These are phyloP conservation scores for Ceratotherium simum DNA, from an alignment of 2,113 vertebrate genomes.

Conservation along the genomic window DNA sequence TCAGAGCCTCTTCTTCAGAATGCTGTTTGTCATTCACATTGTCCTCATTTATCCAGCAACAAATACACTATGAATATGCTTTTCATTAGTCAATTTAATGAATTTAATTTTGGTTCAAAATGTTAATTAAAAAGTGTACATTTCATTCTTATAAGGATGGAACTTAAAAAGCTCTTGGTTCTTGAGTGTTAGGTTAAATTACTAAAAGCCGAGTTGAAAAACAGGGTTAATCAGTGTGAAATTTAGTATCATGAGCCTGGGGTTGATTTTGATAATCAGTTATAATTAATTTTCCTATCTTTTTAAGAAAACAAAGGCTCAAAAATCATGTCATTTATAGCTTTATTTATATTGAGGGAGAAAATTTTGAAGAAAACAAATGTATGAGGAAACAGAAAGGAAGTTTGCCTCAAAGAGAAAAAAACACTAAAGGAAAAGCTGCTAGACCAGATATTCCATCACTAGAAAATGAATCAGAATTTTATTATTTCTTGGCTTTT, in stretches of 20 bases:
- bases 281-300: slow-evolving; percentile 51
- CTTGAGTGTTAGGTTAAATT: slow-evolving; percentile 56
- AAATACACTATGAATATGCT: slow-evolving; percentile 29
- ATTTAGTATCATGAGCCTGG: slow-evolving; percentile 27
- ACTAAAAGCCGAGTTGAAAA: slow-evolving; percentile 55
- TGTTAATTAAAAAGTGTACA: slow-evolving; percentile 64
- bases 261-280: slow-evolving; percentile 45
- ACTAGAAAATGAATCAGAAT: slow-evolving; percentile 62
- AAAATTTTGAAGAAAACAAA: slow-evolving; percentile 49
- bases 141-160: slow-evolving; percentile 54
- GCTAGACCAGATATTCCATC: slow-evolving; percentile 48
- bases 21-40: slow-evolving; percentile 44
- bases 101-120: slow-evolving; percentile 68
- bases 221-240: slow-evolving; percentile 46
- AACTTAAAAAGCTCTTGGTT: slow-evolving; percentile 23
- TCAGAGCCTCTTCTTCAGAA: slow-evolving; percentile 61
- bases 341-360: slow-evolving; percentile 30
- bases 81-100: slow-evolving; percentile 66
- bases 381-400: slow-evolving; percentile 19
- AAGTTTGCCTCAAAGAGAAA: slow-evolving; percentile 56
- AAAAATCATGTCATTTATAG: neutral
- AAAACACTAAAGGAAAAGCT: slow-evolving; percentile 50
- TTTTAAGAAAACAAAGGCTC: slow-evolving; percentile 58
- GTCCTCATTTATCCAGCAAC: slow-evolving; percentile 63
- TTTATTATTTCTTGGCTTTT: slow-evolving; percentile 59